phyloP scores from a whole-genome alignment of 2,113 vertebrate species.

The Collichthys lucidus region DNA sequence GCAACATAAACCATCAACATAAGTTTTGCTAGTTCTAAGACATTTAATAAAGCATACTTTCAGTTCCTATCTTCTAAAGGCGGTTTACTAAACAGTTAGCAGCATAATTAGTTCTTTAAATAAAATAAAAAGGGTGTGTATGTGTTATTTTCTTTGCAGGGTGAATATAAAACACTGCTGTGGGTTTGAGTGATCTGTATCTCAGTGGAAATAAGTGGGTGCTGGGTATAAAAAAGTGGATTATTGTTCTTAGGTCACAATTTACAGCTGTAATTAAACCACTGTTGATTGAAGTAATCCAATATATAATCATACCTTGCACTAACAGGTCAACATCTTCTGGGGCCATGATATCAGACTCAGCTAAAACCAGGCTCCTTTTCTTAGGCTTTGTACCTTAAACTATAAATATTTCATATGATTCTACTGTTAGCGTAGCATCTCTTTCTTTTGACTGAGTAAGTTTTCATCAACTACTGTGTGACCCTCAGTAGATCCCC shows the following conservation, averaged over 20 bases:
- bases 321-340: background rate
- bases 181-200: background rate
- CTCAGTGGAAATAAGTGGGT: background rate
- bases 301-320: background rate
- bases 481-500: conserved; percentile 1
- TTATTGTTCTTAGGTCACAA: conserved; percentile 3
- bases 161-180: conserved; percentile 16
- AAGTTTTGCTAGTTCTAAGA: conserved; percentile 15
- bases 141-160: conserved; percentile 11
- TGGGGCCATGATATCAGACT: background rate
- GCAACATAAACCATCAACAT: background rate
- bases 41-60: conserved; percentile 8
- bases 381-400: background rate
- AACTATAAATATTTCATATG: conserved; percentile 42
- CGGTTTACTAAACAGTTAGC: background rate
- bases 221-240: background rate
- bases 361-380: background rate
- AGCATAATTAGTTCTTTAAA: background rate
- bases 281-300: background rate
- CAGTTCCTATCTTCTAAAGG: conserved; percentile 4
- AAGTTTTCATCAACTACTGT: conserved; percentile 21
- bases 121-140: background rate
- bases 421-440: conserved; percentile 7
- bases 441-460: conserved; percentile 3
- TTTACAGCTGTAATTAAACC: conserved; percentile 37